Evolutionary conservation across 2,888 invertebrate genomes (phyloP).

Genomic region (Machimus rusticus): DNA sequence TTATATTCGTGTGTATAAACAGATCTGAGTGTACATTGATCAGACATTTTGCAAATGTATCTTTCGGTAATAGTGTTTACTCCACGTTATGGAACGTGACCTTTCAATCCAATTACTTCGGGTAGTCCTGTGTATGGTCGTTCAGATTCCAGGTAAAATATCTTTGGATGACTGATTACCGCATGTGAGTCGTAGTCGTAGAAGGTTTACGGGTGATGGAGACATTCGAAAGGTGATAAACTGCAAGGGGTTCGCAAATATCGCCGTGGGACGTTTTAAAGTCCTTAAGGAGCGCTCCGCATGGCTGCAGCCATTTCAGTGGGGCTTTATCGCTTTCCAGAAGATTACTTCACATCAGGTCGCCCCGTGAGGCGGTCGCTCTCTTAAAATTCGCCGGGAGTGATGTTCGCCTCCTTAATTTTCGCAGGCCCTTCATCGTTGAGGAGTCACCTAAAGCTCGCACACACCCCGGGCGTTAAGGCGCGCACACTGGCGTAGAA

Average conservation of each 20-base stretch:
- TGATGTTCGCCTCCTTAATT: conserved; percentile 18
- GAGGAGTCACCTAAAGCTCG: not conserved
- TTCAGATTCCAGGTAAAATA: not conserved
- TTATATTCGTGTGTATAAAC: too few species aligned
- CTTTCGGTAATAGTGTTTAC: too few species aligned
- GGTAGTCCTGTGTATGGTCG: not conserved
- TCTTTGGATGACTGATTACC: not conserved
- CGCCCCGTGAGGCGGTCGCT: not conserved
- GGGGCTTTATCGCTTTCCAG: conserved; percentile 19
- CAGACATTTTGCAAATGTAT: too few species aligned
- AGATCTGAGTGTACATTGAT: too few species aligned
- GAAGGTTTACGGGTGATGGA: not conserved
- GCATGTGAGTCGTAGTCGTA: not conserved
- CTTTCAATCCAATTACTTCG: not conserved
- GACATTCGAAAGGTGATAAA: not conserved
- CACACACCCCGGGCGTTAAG: conserved; percentile 7
- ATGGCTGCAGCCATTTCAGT: not conserved
- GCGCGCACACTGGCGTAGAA: not conserved
- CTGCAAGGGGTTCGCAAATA: not conserved
- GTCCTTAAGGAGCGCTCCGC: not conserved
- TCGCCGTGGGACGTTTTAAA: not conserved
- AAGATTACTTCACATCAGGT: conserved; percentile 20
- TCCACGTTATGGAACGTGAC: not conserved
- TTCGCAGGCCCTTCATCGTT: not conserved
- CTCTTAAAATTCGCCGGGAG: not conserved